Base-by-base conservation (phyloP, 2,113 vertebrate genomes). In the Leucosticte australis region DNA sequence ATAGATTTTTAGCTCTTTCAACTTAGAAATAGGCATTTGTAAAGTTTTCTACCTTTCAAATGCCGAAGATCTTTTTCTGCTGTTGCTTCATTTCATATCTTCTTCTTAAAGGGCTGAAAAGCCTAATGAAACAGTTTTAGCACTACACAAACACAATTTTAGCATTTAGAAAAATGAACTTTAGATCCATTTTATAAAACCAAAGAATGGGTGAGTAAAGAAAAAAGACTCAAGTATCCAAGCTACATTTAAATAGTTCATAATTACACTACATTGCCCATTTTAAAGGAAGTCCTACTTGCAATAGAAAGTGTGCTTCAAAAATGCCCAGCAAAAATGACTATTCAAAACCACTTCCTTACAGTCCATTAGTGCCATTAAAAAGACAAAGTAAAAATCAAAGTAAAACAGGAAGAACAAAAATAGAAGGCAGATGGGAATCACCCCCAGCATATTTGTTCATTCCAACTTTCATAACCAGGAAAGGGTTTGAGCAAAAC, bases 401-500 rank as follows among this genome's bases (percentile, higher is more conserved):
- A 35, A 93, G n/a, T 75, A 46, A 47, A 93, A 77, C 30, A 64
- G 90, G 88, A 95, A 95, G 88, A 89, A 62, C 46, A 88, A 73
- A 94, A 96, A 94, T 59, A 96, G 90, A 93, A 95, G 42, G 79
- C 68, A 81, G 75, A 88, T 64, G 14, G 71, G 68, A 83, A 77
- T 94, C 1, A 0, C 20, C n/a, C 65, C 30, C 42, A 74, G 35
- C 15, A 11, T 83, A 69, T 86, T 78, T 83, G 79, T 83, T 21
- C 71, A 83, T 65, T 77, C 44, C 35, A 50, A 11, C 23, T 86
- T 96, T 41, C 47, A 67, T 86, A 90, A 87, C 47, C 73, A 82
- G 56, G 19, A 47, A 62, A 57, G 3, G 2, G 50, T 62, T 63
- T 87, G 41, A 65, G 41, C 44, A 80, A 92, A 79, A 90, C n/a